These are phyloP conservation scores for Himalopsyche tibetana DNA, from an alignment of 2,888 invertebrate species.

Conservation along the genomic window DNA sequence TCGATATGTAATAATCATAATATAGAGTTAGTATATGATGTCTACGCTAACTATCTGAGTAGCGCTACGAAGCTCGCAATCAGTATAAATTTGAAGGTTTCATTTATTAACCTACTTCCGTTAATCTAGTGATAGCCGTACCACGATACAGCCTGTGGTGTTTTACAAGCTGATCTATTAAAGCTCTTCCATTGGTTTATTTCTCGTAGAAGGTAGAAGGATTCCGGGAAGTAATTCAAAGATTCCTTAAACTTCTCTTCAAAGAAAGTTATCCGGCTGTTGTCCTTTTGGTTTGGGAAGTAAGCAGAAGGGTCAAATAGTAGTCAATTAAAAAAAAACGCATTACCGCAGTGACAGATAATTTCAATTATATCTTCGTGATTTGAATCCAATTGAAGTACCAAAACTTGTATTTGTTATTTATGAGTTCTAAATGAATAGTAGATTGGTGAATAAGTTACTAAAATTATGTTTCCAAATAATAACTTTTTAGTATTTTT, in stretches of 20 bases:
- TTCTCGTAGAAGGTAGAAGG: neutral
- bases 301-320: neutral
- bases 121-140: constrained; percentile 28
- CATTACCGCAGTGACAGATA: no score
- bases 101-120: constrained; percentile 36
- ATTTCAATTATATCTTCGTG: no score
- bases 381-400: no score
- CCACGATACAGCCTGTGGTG: constrained; percentile 32
- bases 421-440: no score
- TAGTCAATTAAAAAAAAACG: neutral
- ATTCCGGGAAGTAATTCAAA: neutral
- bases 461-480: no score
- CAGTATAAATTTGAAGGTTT: constrained; percentile 21
- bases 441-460: no score
- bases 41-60: neutral
- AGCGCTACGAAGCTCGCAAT: neutral
- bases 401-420: no score
- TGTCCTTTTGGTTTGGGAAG: neutral
- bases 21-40: neutral
- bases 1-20: no score
- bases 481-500: no score
- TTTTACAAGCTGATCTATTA: constrained; percentile 36
- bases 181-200: neutral
- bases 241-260: neutral
- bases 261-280: neutral